phyloP scores from a whole-genome alignment of 2,888 invertebrate genomes.

The Leucophenga maculata region DNA sequence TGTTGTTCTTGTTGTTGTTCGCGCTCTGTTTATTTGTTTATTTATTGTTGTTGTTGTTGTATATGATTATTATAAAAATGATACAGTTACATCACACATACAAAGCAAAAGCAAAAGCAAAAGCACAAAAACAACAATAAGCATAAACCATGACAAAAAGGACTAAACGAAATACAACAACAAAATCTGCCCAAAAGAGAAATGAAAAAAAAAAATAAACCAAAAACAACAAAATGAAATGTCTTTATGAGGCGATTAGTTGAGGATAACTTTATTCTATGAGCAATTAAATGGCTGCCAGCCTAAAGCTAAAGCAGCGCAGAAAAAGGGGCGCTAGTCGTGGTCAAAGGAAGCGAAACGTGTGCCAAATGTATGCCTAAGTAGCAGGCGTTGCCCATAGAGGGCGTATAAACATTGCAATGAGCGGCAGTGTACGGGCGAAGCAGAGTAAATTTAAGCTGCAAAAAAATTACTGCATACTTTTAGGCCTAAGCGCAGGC shows the following conservation, averaged over 20 bases:
- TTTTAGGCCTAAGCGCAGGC: background rate
- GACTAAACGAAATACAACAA: background rate
- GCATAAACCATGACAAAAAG: constrained; percentile 31
- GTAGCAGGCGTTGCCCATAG: constrained; percentile 1
- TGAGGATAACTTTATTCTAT: constrained; percentile 49
- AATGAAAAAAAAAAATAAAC: constrained; percentile 26
- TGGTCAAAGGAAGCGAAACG: too few species aligned
- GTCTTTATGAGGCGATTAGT: constrained; percentile 62
- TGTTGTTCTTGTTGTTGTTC: constrained; percentile 12
- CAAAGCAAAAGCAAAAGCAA: constrained; percentile 29
- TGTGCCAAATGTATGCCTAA: background rate
- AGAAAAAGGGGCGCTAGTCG: too few species aligned
- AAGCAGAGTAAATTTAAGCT: too few species aligned
- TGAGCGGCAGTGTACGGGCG: too few species aligned
- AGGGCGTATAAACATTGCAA: too few species aligned
- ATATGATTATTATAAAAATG: constrained; percentile 47
- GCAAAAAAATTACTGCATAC: constrained; percentile 8
- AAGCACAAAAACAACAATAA: constrained; percentile 41
- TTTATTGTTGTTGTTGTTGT: constrained; percentile 32
- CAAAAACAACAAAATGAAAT: constrained; percentile 46
- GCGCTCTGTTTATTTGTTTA: constrained; percentile 35
- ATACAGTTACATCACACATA: background rate
- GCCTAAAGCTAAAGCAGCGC: background rate
- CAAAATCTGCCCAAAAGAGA: constrained; percentile 20
- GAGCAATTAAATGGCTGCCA: constrained; percentile 53